Evolutionary conservation across 2,113 vertebrate genomes (phyloP).

Genomic region (Cheilinus undulatus): DNA sequence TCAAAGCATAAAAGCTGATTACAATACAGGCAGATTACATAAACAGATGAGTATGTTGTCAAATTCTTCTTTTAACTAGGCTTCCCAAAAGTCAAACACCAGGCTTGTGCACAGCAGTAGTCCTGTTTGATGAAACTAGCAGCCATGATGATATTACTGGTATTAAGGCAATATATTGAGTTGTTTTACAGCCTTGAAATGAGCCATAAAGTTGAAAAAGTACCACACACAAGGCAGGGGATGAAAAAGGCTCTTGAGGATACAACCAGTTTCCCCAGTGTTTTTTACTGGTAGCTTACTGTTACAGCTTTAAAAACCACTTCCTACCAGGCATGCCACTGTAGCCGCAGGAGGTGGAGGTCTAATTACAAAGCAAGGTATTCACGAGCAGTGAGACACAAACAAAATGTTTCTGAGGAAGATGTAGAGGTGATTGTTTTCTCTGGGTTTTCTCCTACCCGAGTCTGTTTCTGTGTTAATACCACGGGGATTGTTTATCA

Average conservation of each 20-base stretch:
- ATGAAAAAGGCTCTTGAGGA: conserved; percentile 30
- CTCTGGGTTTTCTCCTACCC: not conserved
- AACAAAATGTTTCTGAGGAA: not conserved
- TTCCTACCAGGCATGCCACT: conserved; percentile 33
- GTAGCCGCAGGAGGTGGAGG: conserved; percentile 24
- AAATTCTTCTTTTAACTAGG: conserved; percentile 1
- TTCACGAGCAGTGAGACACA: not conserved
- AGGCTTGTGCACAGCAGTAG: conserved; percentile 21
- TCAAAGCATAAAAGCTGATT: not conserved
- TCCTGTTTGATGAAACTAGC: conserved; percentile 24
- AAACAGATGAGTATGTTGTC: conserved; percentile 19
- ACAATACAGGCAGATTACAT: conserved; percentile 10
- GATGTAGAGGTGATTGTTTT: not conserved
- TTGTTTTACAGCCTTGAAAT: conserved; percentile 37
- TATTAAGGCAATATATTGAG: conserved; percentile 4
- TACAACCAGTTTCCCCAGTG: conserved; percentile 22
- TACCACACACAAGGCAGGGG: conserved; percentile 56
- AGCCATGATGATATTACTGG: conserved; percentile 19
- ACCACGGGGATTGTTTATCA: not conserved
- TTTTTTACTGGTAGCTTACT: conserved; percentile 52
- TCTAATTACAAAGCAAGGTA: conserved; percentile 52
- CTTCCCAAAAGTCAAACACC: conserved; percentile 21
- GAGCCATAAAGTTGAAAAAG: conserved; percentile 28
- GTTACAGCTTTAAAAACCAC: conserved; percentile 45
- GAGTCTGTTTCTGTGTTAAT: not conserved